A percentile compares a stretch with the other conserved stretches of the same genome.
phyloP scores from a whole-genome alignment of 2,113 vertebrate species.

The Corythaixoides concolor region DNA sequence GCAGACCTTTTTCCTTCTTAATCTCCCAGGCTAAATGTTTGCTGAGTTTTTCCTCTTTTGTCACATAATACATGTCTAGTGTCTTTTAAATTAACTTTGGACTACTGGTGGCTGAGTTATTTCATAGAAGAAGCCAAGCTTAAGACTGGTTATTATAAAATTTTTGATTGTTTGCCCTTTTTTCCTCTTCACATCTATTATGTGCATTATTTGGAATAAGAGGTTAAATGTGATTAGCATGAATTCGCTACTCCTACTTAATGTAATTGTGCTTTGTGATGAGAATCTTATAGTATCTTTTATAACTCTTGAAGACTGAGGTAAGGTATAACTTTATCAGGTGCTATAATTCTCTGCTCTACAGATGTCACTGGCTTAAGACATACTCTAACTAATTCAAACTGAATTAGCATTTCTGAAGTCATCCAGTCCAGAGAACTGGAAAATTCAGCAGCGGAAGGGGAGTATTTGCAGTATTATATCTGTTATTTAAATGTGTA shows the following conservation, averaged over 20 bases:
- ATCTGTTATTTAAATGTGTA: background rate
- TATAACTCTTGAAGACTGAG: background rate
- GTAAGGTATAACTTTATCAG: background rate
- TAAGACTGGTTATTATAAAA: slow-evolving; percentile 1
- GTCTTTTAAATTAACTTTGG: slow-evolving; percentile 35
- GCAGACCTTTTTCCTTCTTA: slow-evolving; percentile 7
- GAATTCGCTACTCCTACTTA: background rate
- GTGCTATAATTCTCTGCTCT: background rate
- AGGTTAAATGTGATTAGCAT: slow-evolving; percentile 3
- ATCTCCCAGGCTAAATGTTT: slow-evolving; percentile 47
- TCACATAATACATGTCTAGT: background rate
- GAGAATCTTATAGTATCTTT: background rate
- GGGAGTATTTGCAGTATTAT: background rate
- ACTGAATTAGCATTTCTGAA: background rate
- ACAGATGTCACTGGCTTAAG: background rate
- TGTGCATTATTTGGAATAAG: slow-evolving; percentile 9
- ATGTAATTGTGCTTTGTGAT: background rate
- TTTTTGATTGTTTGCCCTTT: background rate
- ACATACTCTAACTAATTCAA: background rate
- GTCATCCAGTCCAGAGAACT: background rate
- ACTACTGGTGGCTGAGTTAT: background rate
- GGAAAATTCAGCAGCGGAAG: background rate
- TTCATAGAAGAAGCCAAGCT: slow-evolving; percentile 30
- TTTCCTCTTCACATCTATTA: background rate
- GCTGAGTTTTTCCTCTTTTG: slow-evolving; percentile 3